phyloP scores from a whole-genome alignment of 64 coral and sea anemone genomes.

The Hydrozoanthus tunicans region DNA sequence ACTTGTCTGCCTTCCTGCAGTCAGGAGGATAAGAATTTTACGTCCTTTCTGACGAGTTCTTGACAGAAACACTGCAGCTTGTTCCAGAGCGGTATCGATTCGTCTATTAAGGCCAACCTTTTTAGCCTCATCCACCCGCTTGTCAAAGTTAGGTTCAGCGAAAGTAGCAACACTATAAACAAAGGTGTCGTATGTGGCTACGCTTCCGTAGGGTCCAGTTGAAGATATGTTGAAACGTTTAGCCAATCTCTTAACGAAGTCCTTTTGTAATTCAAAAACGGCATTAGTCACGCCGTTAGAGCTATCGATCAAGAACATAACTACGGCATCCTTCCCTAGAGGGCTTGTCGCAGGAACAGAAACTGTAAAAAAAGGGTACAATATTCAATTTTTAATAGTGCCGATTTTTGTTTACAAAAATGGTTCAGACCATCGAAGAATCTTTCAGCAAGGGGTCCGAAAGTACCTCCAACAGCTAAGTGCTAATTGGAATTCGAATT shows the following conservation, averaged over 20 bases:
- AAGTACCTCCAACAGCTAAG: no score
- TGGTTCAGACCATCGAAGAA: no score
- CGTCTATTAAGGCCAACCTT: not conserved
- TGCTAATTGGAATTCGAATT: no score
- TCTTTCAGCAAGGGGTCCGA: no score
- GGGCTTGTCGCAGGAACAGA: slow-evolving; percentile 43
- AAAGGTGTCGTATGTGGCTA: slow-evolving; percentile 48
- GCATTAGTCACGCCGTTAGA: slow-evolving; percentile 45
- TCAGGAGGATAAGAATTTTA: slow-evolving; percentile 31
- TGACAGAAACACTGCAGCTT: slow-evolving; percentile 20
- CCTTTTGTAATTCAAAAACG: slow-evolving; percentile 53
- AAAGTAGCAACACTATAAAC: slow-evolving; percentile 11
- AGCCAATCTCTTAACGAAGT: slow-evolving; percentile 60
- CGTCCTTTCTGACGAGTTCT: slow-evolving; percentile 20
- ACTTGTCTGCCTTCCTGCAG: slow-evolving; percentile 40
- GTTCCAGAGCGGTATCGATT: slow-evolving; percentile 5
- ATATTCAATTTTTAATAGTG: no score
- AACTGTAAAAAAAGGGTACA: not conserved
- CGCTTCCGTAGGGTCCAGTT: slow-evolving; percentile 45
- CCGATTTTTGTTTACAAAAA: no score
- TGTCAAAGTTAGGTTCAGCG: not conserved
- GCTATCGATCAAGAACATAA: slow-evolving; percentile 68
- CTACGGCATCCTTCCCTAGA: slow-evolving; percentile 34
- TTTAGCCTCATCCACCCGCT: slow-evolving; percentile 10
- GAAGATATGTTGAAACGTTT: slow-evolving; percentile 66